A percentile compares a stretch with the other conserved stretches of the same genome.
These are phyloP conservation scores for Acanthococcus lagerstroemiae DNA, from an alignment of 2,888 invertebrate genomes.

Conservation along the genomic window DNA sequence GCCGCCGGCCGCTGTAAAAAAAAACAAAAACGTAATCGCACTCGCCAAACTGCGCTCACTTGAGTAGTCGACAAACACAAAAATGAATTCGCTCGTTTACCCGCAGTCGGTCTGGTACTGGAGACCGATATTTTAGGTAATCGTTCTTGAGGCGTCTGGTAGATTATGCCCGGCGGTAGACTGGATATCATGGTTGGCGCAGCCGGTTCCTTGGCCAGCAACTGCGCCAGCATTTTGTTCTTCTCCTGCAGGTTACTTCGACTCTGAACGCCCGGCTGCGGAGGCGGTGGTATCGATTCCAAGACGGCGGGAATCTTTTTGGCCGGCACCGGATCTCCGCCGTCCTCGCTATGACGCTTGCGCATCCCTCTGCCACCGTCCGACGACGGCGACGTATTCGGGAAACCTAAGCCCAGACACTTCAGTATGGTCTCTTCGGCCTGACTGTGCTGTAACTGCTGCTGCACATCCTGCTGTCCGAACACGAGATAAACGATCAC, in stretches of 20 bases:
- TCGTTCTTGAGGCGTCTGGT: slow-evolving; percentile 62
- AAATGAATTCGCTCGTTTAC: too few relatives aligned
- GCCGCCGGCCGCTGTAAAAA: background rate
- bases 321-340: slow-evolving; percentile 44
- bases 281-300: slow-evolving; percentile 32
- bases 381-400: slow-evolving; percentile 28
- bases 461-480: slow-evolving; percentile 5
- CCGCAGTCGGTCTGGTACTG: background rate
- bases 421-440: slow-evolving; percentile 8
- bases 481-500: too few relatives aligned
- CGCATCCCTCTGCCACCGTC: slow-evolving; percentile 44
- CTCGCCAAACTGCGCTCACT: too few relatives aligned
- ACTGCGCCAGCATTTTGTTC: slow-evolving; percentile 73
- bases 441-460: background rate
- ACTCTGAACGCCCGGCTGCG: background rate
- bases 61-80: too few relatives aligned
- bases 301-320: slow-evolving; percentile 42
- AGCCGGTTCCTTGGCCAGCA: slow-evolving; percentile 65
- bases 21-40: background rate
- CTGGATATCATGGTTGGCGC: slow-evolving; percentile 54
- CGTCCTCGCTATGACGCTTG: slow-evolving; percentile 55
- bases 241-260: slow-evolving; percentile 63
- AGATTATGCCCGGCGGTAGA: slow-evolving; percentile 52
- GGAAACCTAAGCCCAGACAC: slow-evolving; percentile 22
- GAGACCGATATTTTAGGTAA: slow-evolving; percentile 43